Evolutionary conservation across 2,113 vertebrate species (phyloP).

Genomic region (Cichladusa arquata): DNA sequence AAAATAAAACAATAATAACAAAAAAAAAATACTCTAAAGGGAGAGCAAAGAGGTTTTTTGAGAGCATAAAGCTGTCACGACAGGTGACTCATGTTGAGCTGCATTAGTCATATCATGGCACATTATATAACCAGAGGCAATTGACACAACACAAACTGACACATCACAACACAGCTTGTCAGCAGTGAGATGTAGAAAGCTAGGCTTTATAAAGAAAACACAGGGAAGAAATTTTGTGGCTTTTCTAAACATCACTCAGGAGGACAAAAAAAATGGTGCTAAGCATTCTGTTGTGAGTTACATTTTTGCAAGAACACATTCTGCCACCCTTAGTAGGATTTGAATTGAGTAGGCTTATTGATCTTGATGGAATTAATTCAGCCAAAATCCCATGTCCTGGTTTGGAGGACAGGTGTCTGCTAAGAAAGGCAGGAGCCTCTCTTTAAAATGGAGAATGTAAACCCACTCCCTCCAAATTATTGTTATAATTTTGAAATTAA

Average conservation of each 20-base stretch:
- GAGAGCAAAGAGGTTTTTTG: not conserved
- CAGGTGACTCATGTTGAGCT: constrained; percentile 54
- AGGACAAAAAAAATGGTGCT: not conserved
- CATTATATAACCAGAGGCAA: constrained; percentile 38
- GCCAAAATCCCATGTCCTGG: not conserved
- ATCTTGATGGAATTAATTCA: not conserved
- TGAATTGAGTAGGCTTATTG: not conserved
- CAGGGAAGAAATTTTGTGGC: not conserved
- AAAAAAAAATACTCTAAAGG: not conserved
- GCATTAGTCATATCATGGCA: constrained; percentile 50
- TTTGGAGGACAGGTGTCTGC: no score
- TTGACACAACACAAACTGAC: constrained; percentile 61
- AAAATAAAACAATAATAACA: not conserved
- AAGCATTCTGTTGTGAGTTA: not conserved
- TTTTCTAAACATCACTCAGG: not conserved
- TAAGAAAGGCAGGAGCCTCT: no score
- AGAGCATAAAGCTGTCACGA: constrained; percentile 22
- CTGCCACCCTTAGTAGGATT: not conserved
- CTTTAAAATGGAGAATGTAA: no score
- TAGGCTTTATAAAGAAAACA: constrained; percentile 19
- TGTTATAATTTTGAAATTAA: no score
- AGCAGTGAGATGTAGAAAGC: not conserved
- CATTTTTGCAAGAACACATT: not conserved
- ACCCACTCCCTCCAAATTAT: no score
- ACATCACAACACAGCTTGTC: constrained; percentile 26